A percentile compares a stretch with the other conserved stretches of the same genome.
phyloP scores from a whole-genome alignment of 2,113 vertebrate genomes.

The Sphyrna mokarran region DNA sequence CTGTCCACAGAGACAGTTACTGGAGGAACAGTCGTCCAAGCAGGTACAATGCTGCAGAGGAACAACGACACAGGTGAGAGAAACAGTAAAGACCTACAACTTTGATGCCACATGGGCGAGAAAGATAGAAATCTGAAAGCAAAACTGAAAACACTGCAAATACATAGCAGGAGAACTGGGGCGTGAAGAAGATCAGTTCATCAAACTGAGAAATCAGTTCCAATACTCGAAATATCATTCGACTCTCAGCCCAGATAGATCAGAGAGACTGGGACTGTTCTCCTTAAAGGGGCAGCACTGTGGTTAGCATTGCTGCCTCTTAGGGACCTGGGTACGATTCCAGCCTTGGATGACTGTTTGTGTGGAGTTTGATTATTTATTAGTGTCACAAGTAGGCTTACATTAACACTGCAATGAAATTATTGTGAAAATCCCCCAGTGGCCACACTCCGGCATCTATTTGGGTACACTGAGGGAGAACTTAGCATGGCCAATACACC shows the following conservation, averaged over 20 bases:
- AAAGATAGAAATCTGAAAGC: neutral
- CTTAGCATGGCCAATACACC: no score
- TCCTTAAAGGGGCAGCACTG: no score
- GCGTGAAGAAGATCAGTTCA: neutral
- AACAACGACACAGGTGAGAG: neutral
- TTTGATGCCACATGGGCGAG: neutral
- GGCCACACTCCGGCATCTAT: no score
- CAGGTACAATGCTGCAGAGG: conserved; percentile 72
- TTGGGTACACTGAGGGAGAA: no score
- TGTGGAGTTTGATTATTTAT: no score
- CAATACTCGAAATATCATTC: neutral
- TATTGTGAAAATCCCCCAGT: no score
- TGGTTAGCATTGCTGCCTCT: no score
- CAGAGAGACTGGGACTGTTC: neutral
- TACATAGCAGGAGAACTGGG: neutral
- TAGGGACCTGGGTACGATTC: no score
- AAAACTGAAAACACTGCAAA: neutral
- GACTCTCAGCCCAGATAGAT: neutral
- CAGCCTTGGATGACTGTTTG: no score
- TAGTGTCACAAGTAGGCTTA: no score
- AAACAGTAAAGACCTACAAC: neutral
- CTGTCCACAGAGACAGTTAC: conserved; percentile 86
- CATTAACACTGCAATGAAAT: no score
- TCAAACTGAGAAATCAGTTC: neutral
- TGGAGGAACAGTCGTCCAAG: conserved; percentile 82